phyloP scores from a whole-genome alignment of 2,113 vertebrate genomes.

The Piaya cayana region DNA sequence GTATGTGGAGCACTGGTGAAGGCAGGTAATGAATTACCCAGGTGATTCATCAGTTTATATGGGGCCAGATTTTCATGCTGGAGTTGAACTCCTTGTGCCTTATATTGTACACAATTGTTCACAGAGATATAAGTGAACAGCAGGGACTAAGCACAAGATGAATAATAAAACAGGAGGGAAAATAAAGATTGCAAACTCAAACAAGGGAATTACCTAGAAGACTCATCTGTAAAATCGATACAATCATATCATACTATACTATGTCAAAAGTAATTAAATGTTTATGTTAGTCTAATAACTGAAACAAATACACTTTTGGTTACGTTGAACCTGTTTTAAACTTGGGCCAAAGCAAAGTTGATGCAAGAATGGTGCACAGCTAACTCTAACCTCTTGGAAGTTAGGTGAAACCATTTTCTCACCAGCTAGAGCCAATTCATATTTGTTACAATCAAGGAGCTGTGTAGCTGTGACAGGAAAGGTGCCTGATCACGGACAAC shows the following conservation, averaged over 20 bases:
- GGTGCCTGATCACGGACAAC: neutral
- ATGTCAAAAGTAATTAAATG: neutral
- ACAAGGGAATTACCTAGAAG: neutral
- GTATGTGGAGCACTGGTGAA: neutral
- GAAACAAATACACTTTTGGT: neutral
- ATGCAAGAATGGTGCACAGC: neutral
- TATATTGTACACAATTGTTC: neutral
- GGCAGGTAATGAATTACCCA: neutral
- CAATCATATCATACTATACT: neutral
- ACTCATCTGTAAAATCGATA: conserved; percentile 14
- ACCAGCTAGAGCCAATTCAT: neutral
- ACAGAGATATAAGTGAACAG: neutral
- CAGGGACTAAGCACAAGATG: neutral
- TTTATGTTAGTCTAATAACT: neutral
- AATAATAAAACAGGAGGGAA: conserved; percentile 1
- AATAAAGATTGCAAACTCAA: neutral
- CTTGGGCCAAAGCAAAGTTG: neutral
- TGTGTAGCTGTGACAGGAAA: neutral
- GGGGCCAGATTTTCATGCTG: neutral
- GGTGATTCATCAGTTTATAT: neutral
- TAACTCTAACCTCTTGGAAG: neutral
- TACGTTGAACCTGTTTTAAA: neutral
- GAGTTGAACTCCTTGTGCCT: neutral
- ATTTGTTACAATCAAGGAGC: neutral
- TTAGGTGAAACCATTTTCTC: neutral